phyloP scores from a whole-genome alignment of 2,113 vertebrate species.

The Spermophilus dauricus region DNA sequence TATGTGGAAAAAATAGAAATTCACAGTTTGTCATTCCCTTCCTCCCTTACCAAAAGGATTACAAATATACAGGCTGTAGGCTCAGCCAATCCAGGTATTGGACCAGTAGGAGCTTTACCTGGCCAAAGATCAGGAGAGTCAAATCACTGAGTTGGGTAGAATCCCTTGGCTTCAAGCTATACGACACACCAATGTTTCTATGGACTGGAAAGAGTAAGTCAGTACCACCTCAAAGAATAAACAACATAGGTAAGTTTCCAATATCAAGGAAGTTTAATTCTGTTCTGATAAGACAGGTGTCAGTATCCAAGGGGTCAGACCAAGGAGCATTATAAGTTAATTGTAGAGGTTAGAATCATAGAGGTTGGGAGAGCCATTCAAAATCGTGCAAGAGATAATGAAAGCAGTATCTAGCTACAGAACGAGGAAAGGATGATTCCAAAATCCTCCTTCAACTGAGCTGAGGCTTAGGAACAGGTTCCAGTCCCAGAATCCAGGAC shows the following conservation, averaged over 20 bases:
- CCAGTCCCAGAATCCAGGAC: neutral
- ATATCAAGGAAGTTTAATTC: neutral
- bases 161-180: neutral
- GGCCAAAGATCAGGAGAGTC: neutral
- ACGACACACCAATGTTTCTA: neutral
- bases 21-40: neutral
- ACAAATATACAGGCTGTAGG: neutral
- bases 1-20: constrained; percentile 22
- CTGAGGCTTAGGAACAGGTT: neutral
- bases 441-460: neutral
- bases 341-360: neutral
- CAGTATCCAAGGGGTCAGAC: neutral
- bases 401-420: neutral
- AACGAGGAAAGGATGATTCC: neutral
- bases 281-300: neutral
- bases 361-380: neutral
- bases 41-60: neutral
- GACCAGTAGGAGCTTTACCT: neutral
- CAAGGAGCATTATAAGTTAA: neutral
- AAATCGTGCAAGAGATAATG: neutral
- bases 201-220: neutral
- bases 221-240: neutral
- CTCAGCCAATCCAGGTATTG: neutral
- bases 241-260: neutral
- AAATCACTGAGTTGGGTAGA: neutral